Percentiles rank a stretch among this genome's conserved stretches.
Evolutionary conservation across 2,797 vertebrate genomes (phyloP).

Genomic region (Rhyacichthys aspro): DNA sequence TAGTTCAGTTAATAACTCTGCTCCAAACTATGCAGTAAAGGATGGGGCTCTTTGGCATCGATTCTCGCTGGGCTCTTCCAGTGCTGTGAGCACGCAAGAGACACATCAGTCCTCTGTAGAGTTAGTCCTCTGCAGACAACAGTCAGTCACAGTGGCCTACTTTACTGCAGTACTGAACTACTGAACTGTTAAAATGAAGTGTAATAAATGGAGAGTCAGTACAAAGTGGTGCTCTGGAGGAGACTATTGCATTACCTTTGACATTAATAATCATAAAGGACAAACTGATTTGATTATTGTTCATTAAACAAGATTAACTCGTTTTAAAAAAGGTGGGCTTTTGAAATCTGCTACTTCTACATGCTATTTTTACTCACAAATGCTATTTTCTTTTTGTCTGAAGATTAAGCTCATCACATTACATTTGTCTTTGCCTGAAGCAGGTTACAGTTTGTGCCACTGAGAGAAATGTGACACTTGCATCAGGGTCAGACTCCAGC

Average conservation of each 20-base stretch:
- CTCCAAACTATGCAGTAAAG: slow-evolving; percentile 25
- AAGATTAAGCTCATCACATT: not conserved
- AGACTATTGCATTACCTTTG: not conserved
- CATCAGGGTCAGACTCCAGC: slow-evolving; percentile 5
- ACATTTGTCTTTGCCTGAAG: slow-evolving; percentile 2
- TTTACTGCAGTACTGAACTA: slow-evolving; percentile 27
- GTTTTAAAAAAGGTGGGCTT: not conserved
- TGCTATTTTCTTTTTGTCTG: not conserved
- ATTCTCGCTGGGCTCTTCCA: slow-evolving; percentile 4
- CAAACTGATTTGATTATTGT: slow-evolving; percentile 1
- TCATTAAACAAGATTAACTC: not conserved
- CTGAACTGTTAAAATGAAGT: slow-evolving; percentile 18
- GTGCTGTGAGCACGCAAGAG: not conserved
- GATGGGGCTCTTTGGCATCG: slow-evolving; percentile 7
- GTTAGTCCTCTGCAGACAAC: slow-evolving; percentile 33
- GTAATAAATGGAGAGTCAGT: not conserved
- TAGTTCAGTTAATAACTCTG: slow-evolving; percentile 29
- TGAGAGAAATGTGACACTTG: slow-evolving; percentile 5
- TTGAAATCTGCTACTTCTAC: not conserved
- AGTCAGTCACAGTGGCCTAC: slow-evolving; percentile 44
- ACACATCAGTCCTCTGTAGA: slow-evolving; percentile 12
- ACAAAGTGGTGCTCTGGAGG: not conserved
- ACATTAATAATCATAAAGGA: not conserved
- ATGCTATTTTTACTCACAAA: not conserved
- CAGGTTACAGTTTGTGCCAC: not conserved